Evolutionary conservation across 1,140 invertebrate species (phyloP), one percentile per base, ranked within the genome.

Genomic region (Bathynomus jamesi): DNA sequence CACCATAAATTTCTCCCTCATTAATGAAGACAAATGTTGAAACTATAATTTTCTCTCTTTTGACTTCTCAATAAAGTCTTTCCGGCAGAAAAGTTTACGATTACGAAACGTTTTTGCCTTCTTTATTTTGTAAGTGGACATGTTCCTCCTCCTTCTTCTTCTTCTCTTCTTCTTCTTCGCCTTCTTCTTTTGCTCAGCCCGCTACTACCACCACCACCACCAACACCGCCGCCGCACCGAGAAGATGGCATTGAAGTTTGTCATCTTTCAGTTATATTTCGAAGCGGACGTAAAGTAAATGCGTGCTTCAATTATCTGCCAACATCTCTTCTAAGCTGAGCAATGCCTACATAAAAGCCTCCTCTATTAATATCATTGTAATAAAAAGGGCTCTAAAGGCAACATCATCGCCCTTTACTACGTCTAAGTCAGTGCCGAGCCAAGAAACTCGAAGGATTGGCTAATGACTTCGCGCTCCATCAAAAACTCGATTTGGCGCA

Each of bases 401-500:
- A 53, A 21, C 40, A 53, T 53, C 40, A 5, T 53, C 40, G 40
- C 11, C 13, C 40, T 53, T 53, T 53, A 53, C 28, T 7, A 67
- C 69, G 65, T 30, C 69, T 30, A 78, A 65, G 71, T 65, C 70
- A 28, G 30, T 53, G 70, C 61, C 65, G 25, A 28, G 67, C 60
- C 46, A 30, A 28, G 61, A 69, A 28, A 31, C 62, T 30, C 72
- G 72, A 74, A 74, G 61, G 53, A 68, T 10, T 63, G 68, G 72
- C 72, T 74, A 74, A 74, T 74, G 72, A 74, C 72, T 74, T 74
- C 72, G 69, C 72, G 72, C 72, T 70, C 72, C 72, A 74, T 74
- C 72, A 74, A 74, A 74, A 74, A 74, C 72, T 74, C 72, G 72
- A 74, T 74, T 74, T 74, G 72, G 72, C 70, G 72, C 72, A 74